Conservation (phyloP, 35 echinoderm and acorn worm genomes). For the Anneissia japonica region DNA sequence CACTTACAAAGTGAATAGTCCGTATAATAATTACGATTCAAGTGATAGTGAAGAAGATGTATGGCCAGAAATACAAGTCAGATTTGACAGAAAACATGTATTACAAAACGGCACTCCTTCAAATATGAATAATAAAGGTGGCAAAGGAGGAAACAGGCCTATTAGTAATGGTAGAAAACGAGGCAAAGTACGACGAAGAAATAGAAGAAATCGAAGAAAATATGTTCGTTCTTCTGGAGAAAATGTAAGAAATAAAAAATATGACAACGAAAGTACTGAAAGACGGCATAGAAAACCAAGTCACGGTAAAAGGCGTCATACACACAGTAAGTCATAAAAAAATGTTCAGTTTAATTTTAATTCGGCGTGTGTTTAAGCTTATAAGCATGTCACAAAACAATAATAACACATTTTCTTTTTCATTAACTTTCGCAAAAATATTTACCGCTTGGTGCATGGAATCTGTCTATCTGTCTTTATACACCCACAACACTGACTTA, state of each 20-base stretch:
- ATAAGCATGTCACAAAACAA: no score
- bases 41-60: background rate
- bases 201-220: background rate
- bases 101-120: background rate
- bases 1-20: background rate
- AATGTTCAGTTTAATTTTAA: no score
- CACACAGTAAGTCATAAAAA: background rate
- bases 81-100: background rate
- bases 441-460: no score
- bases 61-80: background rate
- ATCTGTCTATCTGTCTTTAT: no score
- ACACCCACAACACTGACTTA: no score
- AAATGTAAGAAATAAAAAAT: background rate
- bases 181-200: background rate
- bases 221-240: background rate
- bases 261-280: background rate
- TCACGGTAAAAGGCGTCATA: background rate
- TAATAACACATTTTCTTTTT: no score
- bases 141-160: background rate
- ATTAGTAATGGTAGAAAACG: background rate
- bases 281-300: background rate
- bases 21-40: background rate
- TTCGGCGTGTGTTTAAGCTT: no score
- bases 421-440: no score
- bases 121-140: background rate